A percentile compares a stretch with the other conserved stretches of the same genome.
Evolutionary conservation across 1,140 invertebrate genomes (phyloP).

Genomic region (Drosophila pseudoobscura): DNA sequence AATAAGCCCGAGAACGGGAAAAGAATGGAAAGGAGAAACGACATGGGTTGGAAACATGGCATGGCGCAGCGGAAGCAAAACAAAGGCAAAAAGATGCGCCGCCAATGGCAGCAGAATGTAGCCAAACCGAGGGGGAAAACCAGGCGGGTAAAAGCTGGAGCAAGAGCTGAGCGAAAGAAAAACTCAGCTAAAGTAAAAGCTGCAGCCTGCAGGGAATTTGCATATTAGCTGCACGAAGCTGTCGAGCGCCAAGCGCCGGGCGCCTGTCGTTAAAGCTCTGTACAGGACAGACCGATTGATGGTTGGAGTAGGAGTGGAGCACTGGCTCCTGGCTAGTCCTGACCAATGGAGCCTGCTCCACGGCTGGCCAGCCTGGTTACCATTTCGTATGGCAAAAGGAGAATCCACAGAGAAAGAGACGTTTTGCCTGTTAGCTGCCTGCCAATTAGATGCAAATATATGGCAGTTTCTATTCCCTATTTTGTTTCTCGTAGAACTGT

Average conservation of each 20-base stretch:
- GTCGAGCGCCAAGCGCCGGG: conserved; percentile 3
- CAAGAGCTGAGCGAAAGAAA: conserved; percentile 32
- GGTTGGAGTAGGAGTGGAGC: conserved; percentile 15
- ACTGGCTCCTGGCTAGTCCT: not conserved
- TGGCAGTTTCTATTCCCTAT: conserved; percentile 35
- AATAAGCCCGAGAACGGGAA: conserved; percentile 55
- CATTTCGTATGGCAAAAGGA: conserved; percentile 42
- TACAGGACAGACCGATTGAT: conserved; percentile 48
- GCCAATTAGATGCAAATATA: conserved; percentile 79
- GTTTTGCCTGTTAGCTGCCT: conserved; percentile 57
- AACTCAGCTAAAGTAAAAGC: conserved; percentile 72
- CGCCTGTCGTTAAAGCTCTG: conserved; percentile 57
- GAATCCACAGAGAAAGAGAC: not conserved
- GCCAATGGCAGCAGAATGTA: conserved; percentile 36
- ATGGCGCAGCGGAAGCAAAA: conserved; percentile 67
- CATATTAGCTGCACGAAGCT: conserved; percentile 73
- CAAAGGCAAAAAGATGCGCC: conserved; percentile 65
- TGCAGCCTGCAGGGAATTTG: conserved; percentile 75
- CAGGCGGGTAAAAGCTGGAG: conserved; percentile 9
- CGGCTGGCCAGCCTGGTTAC: conserved; percentile 12
- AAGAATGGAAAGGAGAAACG: not conserved
- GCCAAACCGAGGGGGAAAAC: conserved; percentile 21
- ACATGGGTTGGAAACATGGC: conserved; percentile 67
- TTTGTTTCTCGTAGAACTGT: conserved; percentile 8
- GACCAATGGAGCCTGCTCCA: conserved; percentile 26